Evolutionary conservation across 2,113 vertebrate species (phyloP), one percentile per base, ranked within the genome.

Genomic region (Chascanopsetta lugubris): DNA sequence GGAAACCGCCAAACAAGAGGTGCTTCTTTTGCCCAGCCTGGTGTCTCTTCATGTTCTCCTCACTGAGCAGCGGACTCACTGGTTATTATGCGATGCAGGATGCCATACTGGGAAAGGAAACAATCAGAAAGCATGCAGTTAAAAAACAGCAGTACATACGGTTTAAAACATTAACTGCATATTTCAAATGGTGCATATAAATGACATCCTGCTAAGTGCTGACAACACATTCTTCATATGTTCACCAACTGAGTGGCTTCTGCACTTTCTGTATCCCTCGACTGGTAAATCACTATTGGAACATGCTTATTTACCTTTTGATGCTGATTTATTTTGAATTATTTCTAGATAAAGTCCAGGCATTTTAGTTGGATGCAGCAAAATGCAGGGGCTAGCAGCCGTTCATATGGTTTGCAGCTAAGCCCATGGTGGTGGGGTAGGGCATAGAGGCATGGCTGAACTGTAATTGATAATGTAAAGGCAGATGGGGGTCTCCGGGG

Each of bases 391-490:
- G 89, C 82, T 88, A 48, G 53, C 13, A 38, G n/a, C 49, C 15
- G 24, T 29, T n/a, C 4, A 30, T 43, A 40, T 43, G 21, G 22
- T 34, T 54, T 17, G 46, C 20, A 20, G 32, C 13, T 30, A 30
- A 25, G 21, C 34, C n/a, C 45, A 61, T 45, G 46, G 34, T 21
- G 55, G 61, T 45, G 55, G 20, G 42, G 42, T 17, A 13, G 45
- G 36, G 59, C 54, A 22, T 54, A 47, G 72, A 69, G 49, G 90
- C 91, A 95, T 93, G 94, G 95, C 93, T 95, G 95, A 96, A 95
- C 92, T 95, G 94, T 97, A 97, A 98, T 97, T 97, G 97, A 98
- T 96, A 96, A 97, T 92, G 87, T 94, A 91, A 95, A 94, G 94
- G 96, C 97, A 98, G 96, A 97, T 96, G 95, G 96, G 94, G 90